Evolutionary conservation across 1,140 invertebrate species (phyloP), one percentile per base, ranked within the genome.

Genomic region (Drosophila pallidifrons): DNA sequence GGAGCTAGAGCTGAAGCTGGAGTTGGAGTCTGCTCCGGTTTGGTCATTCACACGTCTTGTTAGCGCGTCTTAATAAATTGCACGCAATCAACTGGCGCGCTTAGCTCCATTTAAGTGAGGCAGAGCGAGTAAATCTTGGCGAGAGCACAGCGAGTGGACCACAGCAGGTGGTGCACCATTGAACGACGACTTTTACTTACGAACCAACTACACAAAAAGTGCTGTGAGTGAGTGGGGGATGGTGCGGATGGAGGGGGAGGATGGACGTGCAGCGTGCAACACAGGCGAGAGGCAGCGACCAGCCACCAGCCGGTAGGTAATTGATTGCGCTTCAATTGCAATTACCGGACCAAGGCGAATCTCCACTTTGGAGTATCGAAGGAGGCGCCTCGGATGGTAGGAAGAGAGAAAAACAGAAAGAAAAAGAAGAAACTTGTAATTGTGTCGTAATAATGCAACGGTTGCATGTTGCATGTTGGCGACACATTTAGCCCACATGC

Each of bases 41-140:
- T 88, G 83, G 81, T 88, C 88, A 91, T 91, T 91, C 88, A 91
- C 88, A 91, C 88, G 88, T 91, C 88, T 91, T 91, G 88, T 91
- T 91, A 91, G 88, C 88, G 88, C 88, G 88, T 88, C 88, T 91
- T 91, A 91, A 91, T 91, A 91, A 91, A 91, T 91, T 91, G 88
- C 88, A 91, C 88, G 88, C 88, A 91, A 91, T 91, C 88, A 91
- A 91, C 65, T 79, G 73, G 88, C 66, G 85, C 81, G 83, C 85
- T 88, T 88, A 88, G 83, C 85, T 83, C 81, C 85, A 88, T 88
- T 90, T 85, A 85, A 90, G 86, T 70, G 80, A 61, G 75, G 55
- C 83, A 67, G 79, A 90, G 86, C 86, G 79, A 89, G 86, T 89
- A 89, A 85, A 90, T 90, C 86, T 90, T 90, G 78, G 67, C 81